A percentile compares a stretch with the other conserved stretches of the same genome.
These are phyloP conservation scores for Drosophila equinoxialis DNA, from an alignment of 1,140 invertebrate species.

Conservation along the genomic window DNA sequence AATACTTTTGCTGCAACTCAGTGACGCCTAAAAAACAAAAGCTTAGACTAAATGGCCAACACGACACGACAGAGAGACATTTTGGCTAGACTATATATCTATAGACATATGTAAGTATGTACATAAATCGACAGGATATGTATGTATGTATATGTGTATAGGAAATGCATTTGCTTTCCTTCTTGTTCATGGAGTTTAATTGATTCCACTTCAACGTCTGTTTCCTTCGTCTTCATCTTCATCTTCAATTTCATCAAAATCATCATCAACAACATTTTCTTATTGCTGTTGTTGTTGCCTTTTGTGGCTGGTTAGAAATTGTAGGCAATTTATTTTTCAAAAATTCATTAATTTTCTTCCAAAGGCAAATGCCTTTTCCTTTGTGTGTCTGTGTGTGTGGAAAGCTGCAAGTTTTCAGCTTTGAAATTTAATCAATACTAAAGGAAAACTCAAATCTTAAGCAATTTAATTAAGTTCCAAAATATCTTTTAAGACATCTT, in stretches of 20 bases:
- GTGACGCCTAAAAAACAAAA: slow-evolving; percentile 56
- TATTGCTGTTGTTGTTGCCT: background rate
- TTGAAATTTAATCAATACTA: background rate
- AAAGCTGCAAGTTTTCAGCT: background rate
- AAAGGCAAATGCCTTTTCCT: background rate
- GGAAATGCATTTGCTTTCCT: slow-evolving; percentile 40
- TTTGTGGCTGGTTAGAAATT: slow-evolving; percentile 24
- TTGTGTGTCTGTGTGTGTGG: background rate
- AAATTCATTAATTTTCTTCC: slow-evolving; percentile 54
- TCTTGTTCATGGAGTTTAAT: slow-evolving; percentile 67
- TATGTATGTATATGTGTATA: background rate
- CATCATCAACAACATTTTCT: slow-evolving; percentile 7
- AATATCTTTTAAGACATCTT: too few species aligned
- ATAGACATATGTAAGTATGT: background rate
- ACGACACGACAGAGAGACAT: slow-evolving; percentile 36
- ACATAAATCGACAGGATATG: background rate
- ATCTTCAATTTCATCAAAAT: slow-evolving; percentile 5
- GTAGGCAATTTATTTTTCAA: slow-evolving; percentile 57
- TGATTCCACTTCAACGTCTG: slow-evolving; percentile 43
- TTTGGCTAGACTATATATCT: slow-evolving; percentile 12
- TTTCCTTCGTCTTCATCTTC: background rate
- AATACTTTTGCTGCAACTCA: slow-evolving; percentile 35
- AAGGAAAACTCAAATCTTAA: background rate
- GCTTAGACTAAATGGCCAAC: slow-evolving; percentile 60
- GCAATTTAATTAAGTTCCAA: background rate